Evolutionary conservation across 2,797 vertebrate species (phyloP).

Genomic region (Dendrocincla tyrannina): DNA sequence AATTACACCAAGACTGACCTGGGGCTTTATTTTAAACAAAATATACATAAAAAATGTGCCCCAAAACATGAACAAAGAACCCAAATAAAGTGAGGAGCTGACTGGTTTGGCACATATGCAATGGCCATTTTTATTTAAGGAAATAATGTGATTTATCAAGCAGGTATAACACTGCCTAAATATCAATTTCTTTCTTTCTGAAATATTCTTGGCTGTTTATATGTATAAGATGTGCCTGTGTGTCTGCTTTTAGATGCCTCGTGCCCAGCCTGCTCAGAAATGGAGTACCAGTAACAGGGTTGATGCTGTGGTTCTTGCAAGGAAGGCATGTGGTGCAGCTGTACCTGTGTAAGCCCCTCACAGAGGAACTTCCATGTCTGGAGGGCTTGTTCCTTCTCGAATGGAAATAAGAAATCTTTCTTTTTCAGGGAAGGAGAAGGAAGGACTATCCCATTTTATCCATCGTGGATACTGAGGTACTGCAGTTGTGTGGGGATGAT

Average conservation of each 20-base stretch:
- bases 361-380: neutral
- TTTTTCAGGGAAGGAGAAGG: neutral
- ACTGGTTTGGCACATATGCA: neutral
- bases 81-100: neutral
- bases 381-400: neutral
- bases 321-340: neutral
- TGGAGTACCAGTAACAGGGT: neutral
- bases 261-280: neutral
- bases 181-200: neutral
- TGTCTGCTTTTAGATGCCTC: neutral
- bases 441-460: neutral
- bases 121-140: neutral
- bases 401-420: neutral
- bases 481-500: neutral
- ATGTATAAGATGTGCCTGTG: neutral
- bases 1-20: neutral
- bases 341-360: neutral
- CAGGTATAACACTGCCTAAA: neutral
- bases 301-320: neutral
- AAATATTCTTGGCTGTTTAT: neutral
- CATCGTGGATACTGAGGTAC: neutral
- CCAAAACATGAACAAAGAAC: neutral
- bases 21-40: neutral
- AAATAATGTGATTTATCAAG: neutral
- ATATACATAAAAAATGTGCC: neutral